Evolutionary conservation across 2,888 invertebrate genomes (phyloP), one percentile per base, ranked within the genome.

Genomic region (Yponomeuta cagnagella): DNA sequence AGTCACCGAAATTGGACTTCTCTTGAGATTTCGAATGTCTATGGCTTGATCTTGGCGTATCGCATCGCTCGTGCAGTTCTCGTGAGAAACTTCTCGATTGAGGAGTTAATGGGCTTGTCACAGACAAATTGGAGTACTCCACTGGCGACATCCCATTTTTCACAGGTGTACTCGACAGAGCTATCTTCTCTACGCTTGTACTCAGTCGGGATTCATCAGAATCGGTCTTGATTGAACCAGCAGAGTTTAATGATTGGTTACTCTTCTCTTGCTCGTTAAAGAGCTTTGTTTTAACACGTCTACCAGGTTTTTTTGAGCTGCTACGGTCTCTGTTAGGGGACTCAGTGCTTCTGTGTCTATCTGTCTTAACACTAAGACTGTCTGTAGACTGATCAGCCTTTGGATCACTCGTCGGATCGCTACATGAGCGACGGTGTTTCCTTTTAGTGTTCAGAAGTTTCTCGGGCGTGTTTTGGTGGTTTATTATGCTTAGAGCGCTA

Each of bases 1-100:
- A 92, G 71, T 91, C 91, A 0, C 89, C 91, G 12, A 92, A 73
- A 63, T 88, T 80, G 33, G 79, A 86, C 73, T 90, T 90, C n/a
- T 90, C 90, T 15, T 85, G 84, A 0, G 88, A 82, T 63, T 82
- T 80, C 0, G 86, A 82, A 72, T 88, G 85, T 58, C 85, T 79
- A n/a, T 84, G 81, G 31, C 77, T 81, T 0, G 87, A 23, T 12
- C 90, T 75, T 0, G 91, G 91, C 0, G 91, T 90, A 48, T 90
- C 90, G 74, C 90, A 89, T 33, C 90, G 73, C 71, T 90, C 89
- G 63, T 82, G 52, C 52, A 74, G 0, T 64, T 64, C 6, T 64
- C 68, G 43, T 10, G 58, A 31, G 63, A 64, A 79, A 63, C 80
- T 82, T 33, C 79, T 81, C 0, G 77, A 77, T 9, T 77, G 82